Evolutionary conservation across 2,797 vertebrate species (phyloP).

Genomic region (Gadopsis bispinosus): DNA sequence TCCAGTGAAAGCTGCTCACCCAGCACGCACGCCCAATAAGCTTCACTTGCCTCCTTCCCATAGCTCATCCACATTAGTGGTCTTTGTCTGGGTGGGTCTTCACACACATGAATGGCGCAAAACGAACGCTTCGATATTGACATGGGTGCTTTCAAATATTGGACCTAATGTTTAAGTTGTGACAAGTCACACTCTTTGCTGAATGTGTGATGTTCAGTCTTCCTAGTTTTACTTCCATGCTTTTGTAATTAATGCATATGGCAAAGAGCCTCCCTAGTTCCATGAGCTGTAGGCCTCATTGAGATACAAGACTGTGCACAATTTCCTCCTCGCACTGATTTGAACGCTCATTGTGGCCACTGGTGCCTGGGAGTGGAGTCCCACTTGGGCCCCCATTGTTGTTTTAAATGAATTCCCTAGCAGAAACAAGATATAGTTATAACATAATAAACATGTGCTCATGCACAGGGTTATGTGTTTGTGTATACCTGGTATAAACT

Average conservation of each 20-base stretch:
- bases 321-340: background rate
- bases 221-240: background rate
- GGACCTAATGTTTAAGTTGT: background rate
- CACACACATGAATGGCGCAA: background rate
- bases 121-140: background rate
- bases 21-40: background rate
- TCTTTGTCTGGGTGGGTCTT: constrained; percentile 4
- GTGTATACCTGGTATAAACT: background rate
- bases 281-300: background rate
- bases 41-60: background rate
- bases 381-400: background rate
- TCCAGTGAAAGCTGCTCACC: constrained; percentile 11
- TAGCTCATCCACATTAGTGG: constrained; percentile 3
- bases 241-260: background rate
- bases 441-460: background rate
- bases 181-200: background rate
- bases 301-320: background rate
- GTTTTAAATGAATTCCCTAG: constrained; percentile 7
- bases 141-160: background rate
- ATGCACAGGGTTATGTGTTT: background rate
- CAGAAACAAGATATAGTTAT: background rate
- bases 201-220: background rate
- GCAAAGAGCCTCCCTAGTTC: background rate
- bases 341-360: background rate
- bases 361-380: background rate